Percentiles rank a stretch among this genome's conserved stretches.
These are phyloP conservation scores for Axis porcinus DNA, from an alignment of 2,113 vertebrate species.

Conservation along the genomic window DNA sequence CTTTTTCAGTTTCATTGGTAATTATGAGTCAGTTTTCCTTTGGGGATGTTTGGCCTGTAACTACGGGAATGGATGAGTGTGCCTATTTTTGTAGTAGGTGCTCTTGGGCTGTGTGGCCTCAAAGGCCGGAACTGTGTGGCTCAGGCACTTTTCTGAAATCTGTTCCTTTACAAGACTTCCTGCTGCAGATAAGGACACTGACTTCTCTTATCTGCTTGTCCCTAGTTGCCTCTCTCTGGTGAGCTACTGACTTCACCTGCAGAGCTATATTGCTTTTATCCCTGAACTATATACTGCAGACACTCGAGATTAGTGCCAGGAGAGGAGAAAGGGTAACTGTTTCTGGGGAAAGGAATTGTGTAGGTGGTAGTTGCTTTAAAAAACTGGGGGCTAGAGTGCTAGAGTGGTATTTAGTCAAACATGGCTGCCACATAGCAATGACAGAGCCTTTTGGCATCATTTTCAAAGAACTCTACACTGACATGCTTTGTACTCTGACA, in stretches of 20 bases:
- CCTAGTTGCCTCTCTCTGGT: neutral
- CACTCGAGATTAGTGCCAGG: slow-evolving; percentile 31
- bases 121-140: neutral
- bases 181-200: slow-evolving; percentile 2
- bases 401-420: slow-evolving; percentile 52
- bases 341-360: slow-evolving; percentile 59
- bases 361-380: slow-evolving; percentile 25
- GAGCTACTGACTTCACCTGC: slow-evolving; percentile 5
- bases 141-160: slow-evolving; percentile 1
- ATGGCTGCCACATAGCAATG: slow-evolving; percentile 28
- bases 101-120: slow-evolving; percentile 9
- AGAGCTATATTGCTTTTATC: slow-evolving; percentile 10
- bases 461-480: slow-evolving; percentile 33
- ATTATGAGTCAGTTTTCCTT: slow-evolving; percentile 20
- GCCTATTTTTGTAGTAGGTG: slow-evolving; percentile 42
- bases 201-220: slow-evolving; percentile 44
- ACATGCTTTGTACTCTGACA: slow-evolving; percentile 42
- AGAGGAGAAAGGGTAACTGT: slow-evolving; percentile 46
- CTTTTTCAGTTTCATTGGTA: slow-evolving; percentile 3
- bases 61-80: neutral
- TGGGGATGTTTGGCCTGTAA: neutral
- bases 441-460: slow-evolving; percentile 59
- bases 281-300: neutral
- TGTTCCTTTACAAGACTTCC: slow-evolving; percentile 54
- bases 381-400: slow-evolving; percentile 20